A percentile compares a stretch with the other conserved stretches of the same genome.
These are phyloP conservation scores for Coregonus ussuriensis DNA, from an alignment of 2,797 vertebrate genomes.

Conservation along the genomic window DNA sequence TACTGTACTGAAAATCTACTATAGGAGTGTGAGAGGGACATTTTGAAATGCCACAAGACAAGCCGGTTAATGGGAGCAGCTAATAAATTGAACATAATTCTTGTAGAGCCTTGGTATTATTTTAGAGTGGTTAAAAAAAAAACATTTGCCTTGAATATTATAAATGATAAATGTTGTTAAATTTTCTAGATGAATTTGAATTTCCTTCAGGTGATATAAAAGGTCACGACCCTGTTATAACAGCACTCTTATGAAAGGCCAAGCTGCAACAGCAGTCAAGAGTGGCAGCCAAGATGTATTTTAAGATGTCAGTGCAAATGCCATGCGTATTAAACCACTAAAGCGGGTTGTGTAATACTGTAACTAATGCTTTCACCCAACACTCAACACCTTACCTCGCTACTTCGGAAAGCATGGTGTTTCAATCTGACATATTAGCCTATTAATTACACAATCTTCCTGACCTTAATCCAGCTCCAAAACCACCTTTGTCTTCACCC, in stretches of 20 bases:
- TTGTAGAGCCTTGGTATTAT: not conserved
- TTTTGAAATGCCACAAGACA: no score
- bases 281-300: not conserved
- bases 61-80: not conserved
- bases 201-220: not conserved
- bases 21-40: not conserved
- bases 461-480: not conserved
- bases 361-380: slow-evolving; percentile 23
- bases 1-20: not conserved
- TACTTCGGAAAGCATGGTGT: not conserved
- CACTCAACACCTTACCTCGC: slow-evolving; percentile 3
- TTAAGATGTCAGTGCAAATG: slow-evolving; percentile 6
- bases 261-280: not conserved
- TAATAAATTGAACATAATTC: not conserved
- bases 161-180: not conserved
- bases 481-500: not conserved
- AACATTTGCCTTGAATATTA: not conserved
- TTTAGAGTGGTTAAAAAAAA: not conserved
- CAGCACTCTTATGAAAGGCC: not conserved
- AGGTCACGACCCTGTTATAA: not conserved
- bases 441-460: not conserved
- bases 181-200: not conserved
- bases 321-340: slow-evolving; percentile 39
- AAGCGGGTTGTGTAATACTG: slow-evolving; percentile 37
- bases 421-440: not conserved